Evolutionary conservation across 2,797 vertebrate genomes (phyloP).

Genomic region (Falco concolor): DNA sequence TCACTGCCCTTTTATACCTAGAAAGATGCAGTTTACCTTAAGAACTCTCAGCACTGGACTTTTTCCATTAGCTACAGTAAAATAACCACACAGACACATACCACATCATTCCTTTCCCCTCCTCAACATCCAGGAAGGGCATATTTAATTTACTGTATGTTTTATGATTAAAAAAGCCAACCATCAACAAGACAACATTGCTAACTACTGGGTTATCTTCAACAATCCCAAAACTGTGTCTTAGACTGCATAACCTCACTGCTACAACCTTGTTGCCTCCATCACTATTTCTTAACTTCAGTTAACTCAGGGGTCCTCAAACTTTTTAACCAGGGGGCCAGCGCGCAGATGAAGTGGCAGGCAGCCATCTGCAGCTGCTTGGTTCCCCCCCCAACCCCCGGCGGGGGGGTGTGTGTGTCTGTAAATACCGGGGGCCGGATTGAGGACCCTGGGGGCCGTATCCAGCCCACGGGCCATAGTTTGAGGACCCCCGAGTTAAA

Average conservation of each 20-base stretch:
- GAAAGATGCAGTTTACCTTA: background rate
- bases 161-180: background rate
- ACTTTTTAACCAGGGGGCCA: too few species aligned
- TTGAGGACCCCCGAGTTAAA: background rate
- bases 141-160: background rate
- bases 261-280: background rate
- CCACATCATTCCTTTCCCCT: background rate
- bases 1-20: background rate
- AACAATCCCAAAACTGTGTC: rapidly evolving
- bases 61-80: background rate
- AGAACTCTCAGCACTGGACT: background rate
- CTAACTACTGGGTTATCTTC: background rate
- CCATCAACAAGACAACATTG: background rate
- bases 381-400: too few species aligned
- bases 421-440: too few species aligned
- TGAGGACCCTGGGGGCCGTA: too few species aligned
- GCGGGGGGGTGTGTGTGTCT: too few species aligned
- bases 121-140: background rate
- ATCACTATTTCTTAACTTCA: background rate
- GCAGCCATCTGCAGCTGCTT: too few species aligned
- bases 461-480: too few species aligned
- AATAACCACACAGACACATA: background rate
- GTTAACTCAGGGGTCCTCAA: too few species aligned
- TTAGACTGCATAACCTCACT: background rate
- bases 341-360: too few species aligned